phyloP scores from a whole-genome alignment of 2,113 vertebrate species.

The Ciconia boyciana region DNA sequence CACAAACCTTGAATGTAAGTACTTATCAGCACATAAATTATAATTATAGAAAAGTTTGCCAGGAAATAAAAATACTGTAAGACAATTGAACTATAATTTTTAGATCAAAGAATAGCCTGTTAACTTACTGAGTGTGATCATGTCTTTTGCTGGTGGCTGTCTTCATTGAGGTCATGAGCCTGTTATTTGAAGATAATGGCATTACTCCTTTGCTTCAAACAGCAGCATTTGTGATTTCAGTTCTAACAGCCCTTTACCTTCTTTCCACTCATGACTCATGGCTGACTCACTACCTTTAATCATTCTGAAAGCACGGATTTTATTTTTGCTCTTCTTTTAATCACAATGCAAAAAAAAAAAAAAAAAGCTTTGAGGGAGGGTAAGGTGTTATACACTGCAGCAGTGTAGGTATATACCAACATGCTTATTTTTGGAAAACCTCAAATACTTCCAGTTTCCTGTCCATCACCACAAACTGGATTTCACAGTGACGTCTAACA shows the following conservation, averaged over 20 bases:
- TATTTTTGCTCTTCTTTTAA: conserved; percentile 31
- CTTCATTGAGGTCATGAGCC: conserved; percentile 14
- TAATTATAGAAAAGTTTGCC: not conserved
- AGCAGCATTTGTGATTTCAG: not conserved
- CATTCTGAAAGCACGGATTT: conserved; percentile 20
- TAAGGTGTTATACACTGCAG: not conserved
- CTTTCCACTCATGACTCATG: not conserved
- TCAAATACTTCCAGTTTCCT: not conserved
- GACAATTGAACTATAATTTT: not conserved
- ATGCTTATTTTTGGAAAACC: not conserved
- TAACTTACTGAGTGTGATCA: not conserved
- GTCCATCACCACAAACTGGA: not conserved
- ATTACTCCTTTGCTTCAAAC: not conserved
- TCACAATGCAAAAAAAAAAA: not conserved
- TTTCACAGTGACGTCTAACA: not conserved
- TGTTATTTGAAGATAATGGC: conserved; percentile 13
- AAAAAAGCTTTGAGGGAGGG: not conserved
- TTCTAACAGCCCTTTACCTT: not conserved
- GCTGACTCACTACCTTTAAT: conserved; percentile 49
- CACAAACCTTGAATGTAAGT: not conserved
- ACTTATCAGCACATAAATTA: not conserved
- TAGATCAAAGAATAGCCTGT: not conserved
- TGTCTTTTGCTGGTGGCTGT: conserved; percentile 7
- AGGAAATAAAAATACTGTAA: not conserved
- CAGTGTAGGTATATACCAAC: not conserved